Evolutionary conservation across 2,113 vertebrate species (phyloP), one percentile per base, ranked within the genome.

Genomic region (Hippocampus comes): DNA sequence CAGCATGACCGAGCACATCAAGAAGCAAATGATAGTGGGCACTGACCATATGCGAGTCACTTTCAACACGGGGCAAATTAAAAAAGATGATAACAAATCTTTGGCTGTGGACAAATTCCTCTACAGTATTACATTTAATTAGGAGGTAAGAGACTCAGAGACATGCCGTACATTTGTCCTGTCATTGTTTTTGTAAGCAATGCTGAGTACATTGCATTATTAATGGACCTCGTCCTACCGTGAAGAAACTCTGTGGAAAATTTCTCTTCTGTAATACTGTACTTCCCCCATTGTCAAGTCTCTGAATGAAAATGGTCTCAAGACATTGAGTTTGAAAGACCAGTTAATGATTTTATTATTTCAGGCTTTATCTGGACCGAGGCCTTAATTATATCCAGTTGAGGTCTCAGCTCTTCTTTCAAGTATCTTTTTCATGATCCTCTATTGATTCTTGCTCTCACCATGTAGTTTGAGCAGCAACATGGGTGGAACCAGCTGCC

Each of bases 1-100:
- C 75, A 25, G 56, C 68, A 1, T 75, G 82, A 73, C 76, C 67
- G 25, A 69, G 84, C 83, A 84, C 77, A 86, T 88, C 81, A 84
- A 80, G 84, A 76, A 67, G 76, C 75, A 86, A 84, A 88, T 85
- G 83, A 87, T 79, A 61, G 76, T 60, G 64, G 79, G 77, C 38
- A 30, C 79, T 73, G 67, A 70, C 86, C 82, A 87, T 89, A 89
- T 84, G 87, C 42, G 74, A 83, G 72, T 42, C 75, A 66, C 66
- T 72, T 81, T 78, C 64, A 79, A 73, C 73, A 80, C 76, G 74
- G 63, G 55, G 78, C 78, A 55, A 78, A 78, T 68, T 73, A 80
- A 49, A 56, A 38, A 68, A 79, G 72, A 79, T 72, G 68, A 82
- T 55, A 73, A 78, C 74, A 73, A 67, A 79, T 73, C 74, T 63